These are phyloP conservation scores for Balearica regulorum DNA, from an alignment of 2,797 vertebrate species.

Conservation along the genomic window DNA sequence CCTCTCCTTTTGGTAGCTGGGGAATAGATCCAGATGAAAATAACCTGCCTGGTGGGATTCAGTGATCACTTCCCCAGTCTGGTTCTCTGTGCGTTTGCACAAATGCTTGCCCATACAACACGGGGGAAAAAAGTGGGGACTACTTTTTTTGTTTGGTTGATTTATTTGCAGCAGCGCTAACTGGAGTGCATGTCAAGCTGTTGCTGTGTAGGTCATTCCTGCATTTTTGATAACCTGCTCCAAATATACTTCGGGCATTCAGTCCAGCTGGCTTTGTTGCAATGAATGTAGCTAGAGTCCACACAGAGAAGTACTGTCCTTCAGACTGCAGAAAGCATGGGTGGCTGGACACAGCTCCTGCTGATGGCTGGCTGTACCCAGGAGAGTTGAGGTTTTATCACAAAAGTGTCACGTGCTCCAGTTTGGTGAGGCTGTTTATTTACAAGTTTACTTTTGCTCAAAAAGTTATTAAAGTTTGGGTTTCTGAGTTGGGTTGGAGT, in stretches of 20 bases:
- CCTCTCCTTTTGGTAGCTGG: background rate
- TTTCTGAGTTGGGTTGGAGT: background rate
- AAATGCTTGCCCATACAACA: background rate
- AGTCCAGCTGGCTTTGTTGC: background rate
- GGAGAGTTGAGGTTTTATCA: background rate
- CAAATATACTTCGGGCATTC: background rate
- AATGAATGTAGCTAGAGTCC: background rate
- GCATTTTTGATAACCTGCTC: background rate
- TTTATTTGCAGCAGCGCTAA: background rate
- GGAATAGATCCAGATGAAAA: background rate
- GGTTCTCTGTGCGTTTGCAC: background rate
- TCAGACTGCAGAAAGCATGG: background rate
- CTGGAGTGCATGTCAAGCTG: background rate
- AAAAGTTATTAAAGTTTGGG: background rate
- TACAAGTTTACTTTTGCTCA: background rate
- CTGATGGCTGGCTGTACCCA: background rate
- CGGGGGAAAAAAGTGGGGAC: rapidly evolving
- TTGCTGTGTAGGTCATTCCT: background rate
- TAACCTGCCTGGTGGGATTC: background rate
- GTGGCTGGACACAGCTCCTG: background rate
- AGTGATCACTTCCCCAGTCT: background rate
- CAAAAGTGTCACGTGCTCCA: background rate
- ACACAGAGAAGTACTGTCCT: background rate
- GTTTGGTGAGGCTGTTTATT: background rate
- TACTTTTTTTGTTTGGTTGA: background rate